A percentile compares a stretch with the other conserved stretches of the same genome.
Evolutionary conservation across 2,113 vertebrate genomes (phyloP).

Genomic region (Chloebia gouldiae): DNA sequence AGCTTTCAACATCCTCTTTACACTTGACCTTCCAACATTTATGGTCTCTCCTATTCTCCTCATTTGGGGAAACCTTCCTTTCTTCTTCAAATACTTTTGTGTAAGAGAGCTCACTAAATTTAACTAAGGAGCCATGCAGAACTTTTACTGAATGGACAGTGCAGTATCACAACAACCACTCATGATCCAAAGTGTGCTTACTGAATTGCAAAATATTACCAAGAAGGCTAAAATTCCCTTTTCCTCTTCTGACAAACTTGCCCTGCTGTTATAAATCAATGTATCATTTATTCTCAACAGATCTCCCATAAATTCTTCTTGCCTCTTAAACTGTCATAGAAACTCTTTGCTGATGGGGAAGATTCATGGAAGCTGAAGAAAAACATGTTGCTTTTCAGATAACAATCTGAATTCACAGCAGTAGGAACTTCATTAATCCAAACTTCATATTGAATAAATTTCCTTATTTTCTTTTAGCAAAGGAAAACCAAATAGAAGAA

Average conservation of each 20-base stretch:
- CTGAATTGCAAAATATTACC: neutral
- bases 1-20: neutral
- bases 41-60: neutral
- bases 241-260: neutral
- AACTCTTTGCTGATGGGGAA: neutral
- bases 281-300: neutral
- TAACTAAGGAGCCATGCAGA: neutral
- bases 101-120: neutral
- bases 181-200: accelerated
- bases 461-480: neutral
- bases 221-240: neutral
- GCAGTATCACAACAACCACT: neutral
- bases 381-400: neutral
- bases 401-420: neutral
- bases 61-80: neutral
- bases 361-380: neutral
- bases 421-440: neutral
- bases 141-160: neutral
- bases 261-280: neutral
- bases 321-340: neutral
- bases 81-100: neutral
- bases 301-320: neutral
- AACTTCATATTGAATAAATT: neutral
- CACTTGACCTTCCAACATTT: neutral
- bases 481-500: neutral